phyloP scores from a whole-genome alignment of 2,113 vertebrate species.

The Lasiurus cinereus region DNA sequence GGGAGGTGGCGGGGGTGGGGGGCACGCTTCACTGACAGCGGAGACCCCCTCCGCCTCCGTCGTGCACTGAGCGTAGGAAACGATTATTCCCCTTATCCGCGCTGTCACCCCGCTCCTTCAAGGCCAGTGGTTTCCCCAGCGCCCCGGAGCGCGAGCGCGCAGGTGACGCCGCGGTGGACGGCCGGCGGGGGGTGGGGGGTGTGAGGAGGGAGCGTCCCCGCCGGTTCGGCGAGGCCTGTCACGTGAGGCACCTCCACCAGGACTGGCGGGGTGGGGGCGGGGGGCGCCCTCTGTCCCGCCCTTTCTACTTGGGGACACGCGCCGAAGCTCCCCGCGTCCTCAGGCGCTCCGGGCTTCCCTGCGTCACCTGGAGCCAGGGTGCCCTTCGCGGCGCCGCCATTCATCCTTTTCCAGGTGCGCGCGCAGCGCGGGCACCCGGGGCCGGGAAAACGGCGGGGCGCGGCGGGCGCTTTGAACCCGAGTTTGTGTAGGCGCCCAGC shows the following conservation, averaged over 20 bases:
- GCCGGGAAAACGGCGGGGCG: background rate
- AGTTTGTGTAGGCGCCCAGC: background rate
- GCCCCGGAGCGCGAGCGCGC: background rate
- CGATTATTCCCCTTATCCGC: background rate
- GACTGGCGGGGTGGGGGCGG: background rate
- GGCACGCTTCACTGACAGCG: background rate
- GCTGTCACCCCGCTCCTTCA: background rate
- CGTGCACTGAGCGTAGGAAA: background rate
- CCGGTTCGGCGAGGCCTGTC: background rate
- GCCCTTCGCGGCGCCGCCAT: conserved; percentile 47
- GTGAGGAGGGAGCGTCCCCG: background rate
- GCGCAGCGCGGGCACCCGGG: background rate
- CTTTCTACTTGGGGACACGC: background rate
- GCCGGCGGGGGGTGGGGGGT: background rate
- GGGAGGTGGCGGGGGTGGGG: background rate
- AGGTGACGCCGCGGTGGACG: conserved; percentile 57
- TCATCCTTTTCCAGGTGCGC: background rate
- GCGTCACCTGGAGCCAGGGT: conserved; percentile 44
- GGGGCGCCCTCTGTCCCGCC: background rate
- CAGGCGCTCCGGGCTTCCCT: conserved; percentile 67
- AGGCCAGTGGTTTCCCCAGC: conserved; percentile 59
- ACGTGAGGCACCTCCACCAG: background rate
- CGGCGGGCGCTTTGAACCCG: background rate
- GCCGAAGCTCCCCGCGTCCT: background rate
- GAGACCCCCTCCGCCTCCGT: background rate